phyloP scores from a whole-genome alignment of 2,888 invertebrate species.

The Drosophila quasianomalipes region DNA sequence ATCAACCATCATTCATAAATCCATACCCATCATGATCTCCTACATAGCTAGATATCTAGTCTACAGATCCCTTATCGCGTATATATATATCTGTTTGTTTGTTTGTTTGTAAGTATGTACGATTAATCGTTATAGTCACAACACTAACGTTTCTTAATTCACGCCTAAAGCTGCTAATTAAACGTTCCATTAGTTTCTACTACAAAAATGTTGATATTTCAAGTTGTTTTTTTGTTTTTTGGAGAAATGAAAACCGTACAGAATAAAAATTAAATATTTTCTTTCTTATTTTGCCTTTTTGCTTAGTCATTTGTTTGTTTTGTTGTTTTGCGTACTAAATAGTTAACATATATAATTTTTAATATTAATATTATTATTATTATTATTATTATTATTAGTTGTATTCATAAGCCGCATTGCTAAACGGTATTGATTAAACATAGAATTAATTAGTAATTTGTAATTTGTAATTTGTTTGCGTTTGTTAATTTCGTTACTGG shows the following conservation, averaged over 20 bases:
- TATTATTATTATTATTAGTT: conserved; percentile 27
- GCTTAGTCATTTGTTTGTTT: conserved; percentile 44
- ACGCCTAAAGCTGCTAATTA: conserved; percentile 51
- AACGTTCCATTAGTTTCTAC: conserved; percentile 31
- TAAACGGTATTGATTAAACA: conserved; percentile 27
- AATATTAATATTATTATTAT: conserved; percentile 14
- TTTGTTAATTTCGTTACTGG: conserved; percentile 49
- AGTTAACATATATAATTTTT: conserved; percentile 60
- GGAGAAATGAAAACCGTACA: conserved; percentile 28
- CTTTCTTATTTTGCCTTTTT: conserved; percentile 41
- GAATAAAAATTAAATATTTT: conserved; percentile 24
- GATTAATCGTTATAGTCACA: conserved; percentile 68
- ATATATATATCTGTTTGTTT: conserved; percentile 1
- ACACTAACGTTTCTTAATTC: conserved; percentile 74
- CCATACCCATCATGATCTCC: conserved; percentile 18
- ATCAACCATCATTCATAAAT: conserved; percentile 12
- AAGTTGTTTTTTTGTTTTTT: conserved; percentile 2
- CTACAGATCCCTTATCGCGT: conserved; percentile 18
- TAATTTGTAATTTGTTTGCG: conserved; percentile 21
- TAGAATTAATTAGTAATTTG: conserved; percentile 50
- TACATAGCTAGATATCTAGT: conserved; percentile 39
- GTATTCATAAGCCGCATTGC: conserved; percentile 39
- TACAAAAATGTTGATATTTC: conserved; percentile 42
- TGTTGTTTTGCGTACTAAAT: conserved; percentile 61
- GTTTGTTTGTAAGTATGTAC: conserved; percentile 25